Percentiles rank a stretch among this genome's conserved stretches.
Evolutionary conservation across 2,797 vertebrate genomes (phyloP).

Genomic region (Molossus molossus): DNA sequence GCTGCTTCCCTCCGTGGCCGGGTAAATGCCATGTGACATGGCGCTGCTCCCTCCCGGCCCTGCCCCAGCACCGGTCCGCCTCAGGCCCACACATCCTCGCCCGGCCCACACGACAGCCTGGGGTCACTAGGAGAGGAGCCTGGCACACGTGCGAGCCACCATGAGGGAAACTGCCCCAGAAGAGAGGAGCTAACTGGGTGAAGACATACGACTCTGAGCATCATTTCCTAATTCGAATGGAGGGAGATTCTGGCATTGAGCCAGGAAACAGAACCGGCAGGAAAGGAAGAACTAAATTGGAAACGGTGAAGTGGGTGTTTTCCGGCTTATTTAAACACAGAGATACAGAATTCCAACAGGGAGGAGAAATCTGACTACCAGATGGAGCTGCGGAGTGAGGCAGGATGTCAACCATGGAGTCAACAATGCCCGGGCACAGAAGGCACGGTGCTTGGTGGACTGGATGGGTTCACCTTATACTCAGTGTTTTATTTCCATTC

Average conservation of each 20-base stretch:
- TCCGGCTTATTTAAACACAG: conserved; percentile 80
- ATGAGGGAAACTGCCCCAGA: conserved; percentile 70
- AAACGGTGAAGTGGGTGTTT: conserved; percentile 73
- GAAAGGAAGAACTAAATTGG: conserved; percentile 88
- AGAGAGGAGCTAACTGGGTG: conserved; percentile 84
- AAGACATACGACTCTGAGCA: conserved; percentile 82
- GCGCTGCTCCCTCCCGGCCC: rapidly evolving
- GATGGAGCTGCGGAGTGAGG: conserved; percentile 86
- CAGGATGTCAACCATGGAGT: conserved; percentile 81
- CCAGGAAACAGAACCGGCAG: conserved; percentile 81
- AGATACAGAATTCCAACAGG: conserved; percentile 83
- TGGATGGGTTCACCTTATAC: neutral
- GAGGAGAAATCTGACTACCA: conserved; percentile 87
- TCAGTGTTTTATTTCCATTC: conserved; percentile 62
- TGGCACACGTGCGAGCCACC: neutral
- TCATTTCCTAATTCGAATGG: conserved; percentile 66
- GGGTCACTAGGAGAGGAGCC: neutral
- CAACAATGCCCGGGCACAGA: conserved; percentile 74
- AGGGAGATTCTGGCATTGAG: conserved; percentile 74
- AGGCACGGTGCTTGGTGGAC: neutral
- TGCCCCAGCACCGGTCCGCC: neutral
- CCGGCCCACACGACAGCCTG: neutral
- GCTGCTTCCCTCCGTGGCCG: neutral
- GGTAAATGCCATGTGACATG: neutral
- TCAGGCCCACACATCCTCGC: neutral